Percentiles rank a stretch among this genome's conserved stretches.
Evolutionary conservation across 2,797 vertebrate species (phyloP).

Genomic region (Threskiornis aethiopicus): DNA sequence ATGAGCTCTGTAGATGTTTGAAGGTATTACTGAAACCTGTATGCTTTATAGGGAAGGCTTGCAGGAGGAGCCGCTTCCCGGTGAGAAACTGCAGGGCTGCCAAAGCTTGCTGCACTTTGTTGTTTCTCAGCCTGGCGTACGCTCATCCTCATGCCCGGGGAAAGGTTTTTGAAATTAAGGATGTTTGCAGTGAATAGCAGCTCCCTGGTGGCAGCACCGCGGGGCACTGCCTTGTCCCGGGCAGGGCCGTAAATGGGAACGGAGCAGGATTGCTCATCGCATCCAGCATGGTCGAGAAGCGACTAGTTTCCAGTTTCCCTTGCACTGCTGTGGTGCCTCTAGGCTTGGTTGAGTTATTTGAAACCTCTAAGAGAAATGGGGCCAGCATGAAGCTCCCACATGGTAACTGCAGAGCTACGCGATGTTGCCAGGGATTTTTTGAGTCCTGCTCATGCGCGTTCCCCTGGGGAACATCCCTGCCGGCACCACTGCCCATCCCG

Average conservation of each 20-base stretch:
- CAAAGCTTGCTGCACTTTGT: not conserved
- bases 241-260: too few relatives aligned
- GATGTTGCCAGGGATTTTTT: not conserved
- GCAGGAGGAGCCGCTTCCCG: not conserved
- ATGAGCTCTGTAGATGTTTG: not conserved
- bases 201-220: not conserved
- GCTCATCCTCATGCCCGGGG: not conserved
- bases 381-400: not conserved
- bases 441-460: fast-evolving
- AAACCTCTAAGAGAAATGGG: not conserved
- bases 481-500: not conserved
- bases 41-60: not conserved
- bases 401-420: too few relatives aligned
- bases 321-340: not conserved
- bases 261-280: not conserved
- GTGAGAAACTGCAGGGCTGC: not conserved
- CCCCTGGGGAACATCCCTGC: not conserved
- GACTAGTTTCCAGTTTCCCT: not conserved
- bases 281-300: not conserved
- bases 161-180: not conserved
- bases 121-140: not conserved
- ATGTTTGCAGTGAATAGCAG: not conserved
- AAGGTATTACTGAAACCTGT: not conserved
- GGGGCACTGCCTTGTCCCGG: not conserved
- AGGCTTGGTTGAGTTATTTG: not conserved